Conservation (phyloP, 1,140 invertebrate species). For the Heliconius hermathena region DNA sequence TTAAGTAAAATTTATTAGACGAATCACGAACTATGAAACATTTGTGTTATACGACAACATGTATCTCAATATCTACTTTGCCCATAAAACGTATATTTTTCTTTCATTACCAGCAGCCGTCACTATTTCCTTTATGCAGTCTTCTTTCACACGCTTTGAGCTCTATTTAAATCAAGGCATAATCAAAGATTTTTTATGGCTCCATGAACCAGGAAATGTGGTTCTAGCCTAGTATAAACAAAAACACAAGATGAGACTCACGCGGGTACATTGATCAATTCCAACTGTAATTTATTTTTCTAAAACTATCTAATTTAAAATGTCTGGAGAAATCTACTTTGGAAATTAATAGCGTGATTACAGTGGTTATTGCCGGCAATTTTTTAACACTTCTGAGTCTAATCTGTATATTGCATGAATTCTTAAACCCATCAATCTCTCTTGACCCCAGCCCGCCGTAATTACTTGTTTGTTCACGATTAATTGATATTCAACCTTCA, state of each 20-base stretch:
- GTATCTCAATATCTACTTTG: constrained; percentile 12
- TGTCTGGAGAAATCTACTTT: constrained; percentile 30
- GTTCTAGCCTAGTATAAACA: constrained; percentile 31
- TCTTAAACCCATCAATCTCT: constrained; percentile 66
- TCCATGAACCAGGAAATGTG: constrained; percentile 57
- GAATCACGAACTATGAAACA: not conserved
- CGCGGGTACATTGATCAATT: constrained; percentile 23
- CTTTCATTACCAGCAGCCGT: constrained; percentile 40
- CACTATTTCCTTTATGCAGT: constrained; percentile 62
- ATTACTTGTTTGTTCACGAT: constrained; percentile 60
- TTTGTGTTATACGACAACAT: constrained; percentile 14
- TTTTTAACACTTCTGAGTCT: constrained; percentile 47
- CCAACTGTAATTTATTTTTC: constrained; percentile 35
- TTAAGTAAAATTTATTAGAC: not conserved
- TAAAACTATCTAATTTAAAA: constrained; percentile 22
- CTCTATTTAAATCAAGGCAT: constrained; percentile 59
- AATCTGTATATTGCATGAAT: constrained; percentile 55
- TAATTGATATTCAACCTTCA: constrained; percentile 52
- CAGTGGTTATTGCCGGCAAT: constrained; percentile 35
- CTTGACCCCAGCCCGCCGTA: constrained; percentile 48
- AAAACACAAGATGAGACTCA: constrained; percentile 26
- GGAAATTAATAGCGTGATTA: constrained; percentile 40
- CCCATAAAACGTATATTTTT: constrained; percentile 40
- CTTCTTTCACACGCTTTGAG: constrained; percentile 62
- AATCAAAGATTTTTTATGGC: constrained; percentile 55